A percentile compares a stretch with the other conserved stretches of the same genome.
Evolutionary conservation across 1,140 invertebrate genomes (phyloP).

Genomic region (Hylyphantes graminicola): DNA sequence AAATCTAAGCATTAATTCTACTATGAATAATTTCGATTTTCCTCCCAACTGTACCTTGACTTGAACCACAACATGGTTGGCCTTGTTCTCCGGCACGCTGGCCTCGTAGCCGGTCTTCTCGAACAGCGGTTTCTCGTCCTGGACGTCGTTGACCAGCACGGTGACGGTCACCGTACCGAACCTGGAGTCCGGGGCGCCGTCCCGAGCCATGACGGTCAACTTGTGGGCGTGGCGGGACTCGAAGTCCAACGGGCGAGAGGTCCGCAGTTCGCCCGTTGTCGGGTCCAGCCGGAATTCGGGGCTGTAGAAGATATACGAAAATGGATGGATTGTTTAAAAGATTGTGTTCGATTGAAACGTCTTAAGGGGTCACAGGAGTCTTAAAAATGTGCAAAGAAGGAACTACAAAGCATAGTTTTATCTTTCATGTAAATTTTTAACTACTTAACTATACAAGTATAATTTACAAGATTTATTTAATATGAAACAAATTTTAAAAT

Average conservation of each 20-base stretch:
- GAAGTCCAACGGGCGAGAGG: conserved; percentile 82
- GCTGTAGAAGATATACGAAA: not conserved
- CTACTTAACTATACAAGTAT: no score
- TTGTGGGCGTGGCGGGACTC: conserved; percentile 79
- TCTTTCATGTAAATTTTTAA: no score
- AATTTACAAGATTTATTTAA: no score
- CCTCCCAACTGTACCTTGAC: conserved; percentile 72
- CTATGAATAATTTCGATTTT: no score
- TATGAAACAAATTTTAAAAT: no score
- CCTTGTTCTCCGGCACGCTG: conserved; percentile 83
- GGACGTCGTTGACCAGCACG: conserved; percentile 80
- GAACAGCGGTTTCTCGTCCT: conserved; percentile 87
- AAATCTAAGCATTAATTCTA: no score
- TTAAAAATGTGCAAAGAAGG: no score
- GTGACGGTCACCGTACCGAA: conserved; percentile 88
- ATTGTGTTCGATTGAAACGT: not conserved
- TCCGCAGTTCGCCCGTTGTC: conserved; percentile 81
- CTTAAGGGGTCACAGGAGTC: no score
- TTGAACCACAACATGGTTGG: conserved; percentile 78
- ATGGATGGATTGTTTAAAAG: not conserved
- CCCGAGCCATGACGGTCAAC: conserved; percentile 84
- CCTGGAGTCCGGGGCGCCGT: conserved; percentile 84
- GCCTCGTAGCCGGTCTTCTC: conserved; percentile 78
- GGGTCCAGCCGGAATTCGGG: conserved; percentile 77
- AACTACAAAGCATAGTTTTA: no score